Evolutionary conservation across 2,888 invertebrate species (phyloP).

Genomic region (Spilarctia lutea): DNA sequence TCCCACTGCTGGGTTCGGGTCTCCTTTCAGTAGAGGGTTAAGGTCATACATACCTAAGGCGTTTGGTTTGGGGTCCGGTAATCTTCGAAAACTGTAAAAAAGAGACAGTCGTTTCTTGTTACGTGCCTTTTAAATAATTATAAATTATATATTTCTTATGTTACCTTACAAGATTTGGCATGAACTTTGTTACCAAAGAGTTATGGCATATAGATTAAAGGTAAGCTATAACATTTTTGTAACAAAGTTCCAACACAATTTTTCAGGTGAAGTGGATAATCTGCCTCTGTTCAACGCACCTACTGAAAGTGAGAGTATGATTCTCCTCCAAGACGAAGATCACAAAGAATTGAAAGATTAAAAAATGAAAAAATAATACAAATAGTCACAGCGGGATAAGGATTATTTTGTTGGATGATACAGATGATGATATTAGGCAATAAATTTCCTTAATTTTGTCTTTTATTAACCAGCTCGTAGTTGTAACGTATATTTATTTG

Average conservation of each 20-base stretch:
- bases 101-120: background rate
- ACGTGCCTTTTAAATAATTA: background rate
- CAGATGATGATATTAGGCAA: background rate
- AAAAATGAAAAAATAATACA: conserved; percentile 5
- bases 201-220: conserved; percentile 16
- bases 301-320: conserved; percentile 74
- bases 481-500: background rate
- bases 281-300: conserved; percentile 76
- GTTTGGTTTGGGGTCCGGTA: too few relatives aligned
- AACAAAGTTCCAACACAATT: conserved; percentile 25
- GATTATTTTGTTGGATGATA: background rate
- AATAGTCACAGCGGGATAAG: background rate
- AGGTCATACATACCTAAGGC: too few relatives aligned
- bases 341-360: conserved; percentile 61
- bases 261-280: conserved; percentile 81
- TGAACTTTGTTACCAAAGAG: conserved; percentile 23
- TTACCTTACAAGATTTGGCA: background rate
- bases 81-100: too few relatives aligned
- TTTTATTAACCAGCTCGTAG: background rate
- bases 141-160: background rate
- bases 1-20: too few relatives aligned
- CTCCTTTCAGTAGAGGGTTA: too few relatives aligned
- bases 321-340: conserved; percentile 72
- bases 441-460: background rate
- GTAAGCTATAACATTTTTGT: conserved; percentile 13